Conservation (phyloP, 2,113 vertebrate species). For the Barnardius zonarius region DNA sequence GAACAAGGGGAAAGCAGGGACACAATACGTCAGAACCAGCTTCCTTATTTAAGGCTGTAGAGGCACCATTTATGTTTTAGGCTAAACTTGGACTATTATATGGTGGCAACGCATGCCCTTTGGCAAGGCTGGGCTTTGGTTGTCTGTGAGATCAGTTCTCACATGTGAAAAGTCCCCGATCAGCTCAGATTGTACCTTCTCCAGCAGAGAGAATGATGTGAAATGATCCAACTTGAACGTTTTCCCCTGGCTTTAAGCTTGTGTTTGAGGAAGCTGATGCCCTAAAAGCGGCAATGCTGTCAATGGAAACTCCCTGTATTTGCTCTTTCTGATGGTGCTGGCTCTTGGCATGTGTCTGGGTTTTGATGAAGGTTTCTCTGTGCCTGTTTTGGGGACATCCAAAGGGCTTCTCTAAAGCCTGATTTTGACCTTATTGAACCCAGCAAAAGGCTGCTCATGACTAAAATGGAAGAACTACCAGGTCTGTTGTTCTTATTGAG, state of each 20-base stretch:
- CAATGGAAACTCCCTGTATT: neutral
- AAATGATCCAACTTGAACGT: neutral
- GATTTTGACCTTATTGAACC: neutral
- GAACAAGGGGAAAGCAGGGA: neutral
- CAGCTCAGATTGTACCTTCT: neutral
- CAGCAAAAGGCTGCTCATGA: neutral
- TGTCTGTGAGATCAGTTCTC: neutral
- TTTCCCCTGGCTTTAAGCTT: neutral
- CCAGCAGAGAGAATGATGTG: neutral
- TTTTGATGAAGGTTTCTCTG: neutral
- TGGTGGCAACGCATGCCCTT: neutral
- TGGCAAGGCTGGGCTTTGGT: neutral
- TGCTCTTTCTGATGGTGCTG: neutral
- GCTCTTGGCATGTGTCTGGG: accelerated
- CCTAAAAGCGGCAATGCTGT: neutral
- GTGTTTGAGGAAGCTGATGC: neutral
- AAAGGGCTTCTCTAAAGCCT: neutral
- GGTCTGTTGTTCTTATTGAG: neutral
- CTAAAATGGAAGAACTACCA: neutral
- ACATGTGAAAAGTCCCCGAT: neutral
- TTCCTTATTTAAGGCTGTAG: neutral
- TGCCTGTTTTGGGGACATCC: neutral
- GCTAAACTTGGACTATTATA: neutral
- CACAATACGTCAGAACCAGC: neutral
- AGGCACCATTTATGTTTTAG: neutral